A percentile compares a stretch with the other conserved stretches of the same genome.
phyloP scores from a whole-genome alignment of 2,113 vertebrate genomes.

The Dicentrarchus labrax region DNA sequence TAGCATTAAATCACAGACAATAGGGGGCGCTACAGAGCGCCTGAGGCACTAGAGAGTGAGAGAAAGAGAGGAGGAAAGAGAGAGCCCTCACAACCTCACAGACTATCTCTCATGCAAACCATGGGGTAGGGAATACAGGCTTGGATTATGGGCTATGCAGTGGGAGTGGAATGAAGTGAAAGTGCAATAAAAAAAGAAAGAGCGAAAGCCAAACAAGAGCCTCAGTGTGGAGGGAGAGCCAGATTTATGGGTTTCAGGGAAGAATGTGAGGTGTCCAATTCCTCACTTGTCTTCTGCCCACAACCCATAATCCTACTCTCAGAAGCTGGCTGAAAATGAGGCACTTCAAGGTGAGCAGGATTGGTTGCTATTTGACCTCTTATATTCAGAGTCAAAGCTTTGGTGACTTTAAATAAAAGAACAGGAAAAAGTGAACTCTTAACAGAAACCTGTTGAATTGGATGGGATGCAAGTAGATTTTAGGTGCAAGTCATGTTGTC shows the following conservation, averaged over 20 bases:
- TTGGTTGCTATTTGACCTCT: slow-evolving; percentile 21
- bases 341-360: slow-evolving; percentile 33
- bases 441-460: neutral
- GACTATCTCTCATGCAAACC: slow-evolving; percentile 55
- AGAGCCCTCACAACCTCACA: slow-evolving; percentile 7
- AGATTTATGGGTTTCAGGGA: slow-evolving; percentile 72
- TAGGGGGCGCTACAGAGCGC: slow-evolving; percentile 33
- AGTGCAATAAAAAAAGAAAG: slow-evolving; percentile 51
- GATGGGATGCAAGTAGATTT: neutral
- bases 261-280: slow-evolving; percentile 78
- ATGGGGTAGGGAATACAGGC: slow-evolving; percentile 45
- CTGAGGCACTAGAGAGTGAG: neutral
- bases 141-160: slow-evolving; percentile 62
- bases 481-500: neutral
- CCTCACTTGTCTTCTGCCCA: slow-evolving; percentile 70
- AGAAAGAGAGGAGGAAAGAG: slow-evolving; percentile 2
- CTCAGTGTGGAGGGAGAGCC: slow-evolving; percentile 52
- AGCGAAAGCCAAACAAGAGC: slow-evolving; percentile 63
- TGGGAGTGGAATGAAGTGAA: slow-evolving; percentile 61
- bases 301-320: slow-evolving; percentile 47
- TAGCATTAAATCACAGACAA: neutral
- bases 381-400: slow-evolving; percentile 17
- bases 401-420: neutral
- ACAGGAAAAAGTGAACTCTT: neutral
- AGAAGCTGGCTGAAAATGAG: slow-evolving; percentile 21